Percentiles rank a stretch among this genome's conserved stretches.
These are phyloP conservation scores for Palythoa grandis DNA, from an alignment of 92 coral and sea anemone species.

Conservation along the genomic window DNA sequence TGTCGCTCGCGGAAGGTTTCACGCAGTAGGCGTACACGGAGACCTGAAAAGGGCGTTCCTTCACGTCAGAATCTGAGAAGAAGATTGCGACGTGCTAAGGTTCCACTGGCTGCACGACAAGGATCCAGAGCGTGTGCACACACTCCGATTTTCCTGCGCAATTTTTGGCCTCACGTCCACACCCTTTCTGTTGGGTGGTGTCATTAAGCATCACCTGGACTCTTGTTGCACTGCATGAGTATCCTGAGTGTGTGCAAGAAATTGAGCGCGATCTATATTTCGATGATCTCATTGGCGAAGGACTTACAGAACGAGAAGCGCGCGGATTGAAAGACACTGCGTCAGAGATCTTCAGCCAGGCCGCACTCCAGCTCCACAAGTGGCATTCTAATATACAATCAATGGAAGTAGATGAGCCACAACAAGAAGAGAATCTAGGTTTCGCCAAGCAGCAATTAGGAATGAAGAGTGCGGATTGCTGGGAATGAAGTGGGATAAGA, in stretches of 20 bases:
- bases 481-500: slow-evolving; percentile 49
- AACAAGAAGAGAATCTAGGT: neutral
- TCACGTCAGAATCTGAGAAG: neutral
- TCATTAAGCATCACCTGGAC: slow-evolving; percentile 49
- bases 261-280: slow-evolving; percentile 46
- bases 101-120: too few species aligned
- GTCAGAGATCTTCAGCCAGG: slow-evolving; percentile 47
- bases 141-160: too few species aligned
- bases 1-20: slow-evolving; percentile 62
- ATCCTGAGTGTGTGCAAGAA: slow-evolving; percentile 40
- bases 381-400: slow-evolving; percentile 65
- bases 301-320: slow-evolving; percentile 39
- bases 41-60: slow-evolving; percentile 48
- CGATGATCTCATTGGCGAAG: slow-evolving; percentile 43
- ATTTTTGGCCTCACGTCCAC: slow-evolving; percentile 28
- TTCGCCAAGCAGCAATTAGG: too few species aligned
- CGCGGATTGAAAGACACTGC: slow-evolving; percentile 32
- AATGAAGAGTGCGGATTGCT: slow-evolving; percentile 27
- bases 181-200: slow-evolving; percentile 58
- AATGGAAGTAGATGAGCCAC: slow-evolving; percentile 45
- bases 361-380: slow-evolving; percentile 62
- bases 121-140: slow-evolving; percentile 28
- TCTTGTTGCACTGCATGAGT: neutral
- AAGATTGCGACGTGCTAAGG: too few species aligned
- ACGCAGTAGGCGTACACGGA: slow-evolving; percentile 35